These are phyloP conservation scores for Eulemur rufifrons DNA, from an alignment of 2,113 vertebrate genomes.

Conservation along the genomic window DNA sequence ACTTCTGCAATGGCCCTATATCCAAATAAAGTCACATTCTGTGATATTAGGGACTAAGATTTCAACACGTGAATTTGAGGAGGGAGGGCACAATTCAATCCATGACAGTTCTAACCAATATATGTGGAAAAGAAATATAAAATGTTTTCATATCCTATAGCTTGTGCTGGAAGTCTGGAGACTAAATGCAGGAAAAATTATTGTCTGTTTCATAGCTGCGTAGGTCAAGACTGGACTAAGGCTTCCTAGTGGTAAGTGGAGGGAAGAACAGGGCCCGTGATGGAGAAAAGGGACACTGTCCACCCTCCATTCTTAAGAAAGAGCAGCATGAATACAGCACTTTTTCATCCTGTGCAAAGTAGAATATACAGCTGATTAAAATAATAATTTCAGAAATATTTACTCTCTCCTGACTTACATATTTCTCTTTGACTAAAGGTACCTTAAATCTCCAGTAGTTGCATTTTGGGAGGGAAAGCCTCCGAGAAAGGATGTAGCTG, in stretches of 20 bases:
- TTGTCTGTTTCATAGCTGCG: background rate
- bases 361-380: background rate
- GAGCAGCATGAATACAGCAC: background rate
- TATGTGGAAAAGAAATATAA: background rate
- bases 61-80: background rate
- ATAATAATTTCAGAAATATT: background rate
- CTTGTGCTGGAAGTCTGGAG: background rate
- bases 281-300: background rate
- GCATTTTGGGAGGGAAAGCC: background rate
- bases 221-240: background rate
- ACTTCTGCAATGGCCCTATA: background rate
- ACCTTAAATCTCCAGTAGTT: background rate
- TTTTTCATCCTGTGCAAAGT: background rate
- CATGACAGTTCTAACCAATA: background rate
- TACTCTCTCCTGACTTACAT: background rate
- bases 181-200: background rate
- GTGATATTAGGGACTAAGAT: background rate
- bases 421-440: background rate
- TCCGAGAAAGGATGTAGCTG: background rate
- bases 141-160: background rate
- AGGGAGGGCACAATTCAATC: background rate
- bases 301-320: background rate
- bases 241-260: background rate
- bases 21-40: background rate
- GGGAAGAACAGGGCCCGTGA: background rate